Percentiles rank a stretch among this genome's conserved stretches.
Conservation (phyloP, 92 coral and sea anemone species). For the Zoanthus sansibaricus region DNA sequence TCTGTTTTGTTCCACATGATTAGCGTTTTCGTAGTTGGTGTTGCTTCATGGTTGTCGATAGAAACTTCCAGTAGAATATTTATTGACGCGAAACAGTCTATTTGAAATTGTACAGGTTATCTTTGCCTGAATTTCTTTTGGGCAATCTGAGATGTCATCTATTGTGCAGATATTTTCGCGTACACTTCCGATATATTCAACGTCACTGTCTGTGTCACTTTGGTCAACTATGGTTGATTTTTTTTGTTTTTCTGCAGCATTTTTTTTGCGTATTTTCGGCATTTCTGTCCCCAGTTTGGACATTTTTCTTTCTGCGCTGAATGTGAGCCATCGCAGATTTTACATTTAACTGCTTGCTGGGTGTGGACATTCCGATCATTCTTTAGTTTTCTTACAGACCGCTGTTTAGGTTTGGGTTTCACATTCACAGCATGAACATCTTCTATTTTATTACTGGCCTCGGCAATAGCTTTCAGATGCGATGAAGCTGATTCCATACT, state of each 20-base stretch:
- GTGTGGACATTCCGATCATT: background rate
- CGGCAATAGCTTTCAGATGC: no score
- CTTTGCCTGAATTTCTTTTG: constrained; percentile 43
- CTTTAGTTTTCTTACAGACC: background rate
- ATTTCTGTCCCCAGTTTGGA: constrained; percentile 47
- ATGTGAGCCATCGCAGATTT: constrained; percentile 45
- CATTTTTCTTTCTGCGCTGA: constrained; percentile 48
- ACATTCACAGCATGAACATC: background rate
- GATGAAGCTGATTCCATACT: no score
- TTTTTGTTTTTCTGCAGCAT: constrained; percentile 11
- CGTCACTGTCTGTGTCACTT: constrained; percentile 40
- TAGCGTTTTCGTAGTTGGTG: constrained; percentile 48
- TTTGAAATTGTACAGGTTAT: constrained; percentile 56
- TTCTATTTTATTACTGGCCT: constrained; percentile 3
- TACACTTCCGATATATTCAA: constrained; percentile 12
- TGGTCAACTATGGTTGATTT: background rate
- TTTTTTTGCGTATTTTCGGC: constrained; percentile 31
- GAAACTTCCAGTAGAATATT: constrained; percentile 46
- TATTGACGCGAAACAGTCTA: constrained; percentile 64
- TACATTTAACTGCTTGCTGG: constrained; percentile 8
- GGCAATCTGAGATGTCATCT: constrained; percentile 9
- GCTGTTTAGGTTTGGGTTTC: background rate
- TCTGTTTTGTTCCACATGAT: no score
- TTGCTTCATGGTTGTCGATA: constrained; percentile 37
- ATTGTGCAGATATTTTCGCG: background rate